A percentile compares a stretch with the other conserved stretches of the same genome.
Evolutionary conservation across 2,888 invertebrate species (phyloP).

Genomic region (Eristalis pertinax): DNA sequence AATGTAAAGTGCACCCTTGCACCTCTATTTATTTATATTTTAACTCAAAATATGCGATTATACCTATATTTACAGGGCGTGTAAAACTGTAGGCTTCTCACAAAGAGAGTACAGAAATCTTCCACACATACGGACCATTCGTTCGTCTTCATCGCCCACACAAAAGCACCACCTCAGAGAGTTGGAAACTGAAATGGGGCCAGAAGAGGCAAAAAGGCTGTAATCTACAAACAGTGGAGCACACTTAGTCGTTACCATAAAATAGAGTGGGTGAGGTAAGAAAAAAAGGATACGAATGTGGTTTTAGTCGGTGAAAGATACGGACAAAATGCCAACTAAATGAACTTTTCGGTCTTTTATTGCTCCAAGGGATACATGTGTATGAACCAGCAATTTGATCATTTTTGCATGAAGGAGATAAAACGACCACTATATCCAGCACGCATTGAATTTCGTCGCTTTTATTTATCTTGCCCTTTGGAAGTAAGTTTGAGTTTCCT

Average conservation of each 20-base stretch:
- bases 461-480: constrained; percentile 34
- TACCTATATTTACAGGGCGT: constrained; percentile 42
- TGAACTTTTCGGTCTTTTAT: constrained; percentile 57
- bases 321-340: constrained; percentile 55
- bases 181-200: constrained; percentile 41
- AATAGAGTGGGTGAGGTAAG: constrained; percentile 35
- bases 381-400: constrained; percentile 32
- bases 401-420: constrained; percentile 42
- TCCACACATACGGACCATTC: not conserved
- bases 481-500: constrained; percentile 36
- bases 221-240: constrained; percentile 59
- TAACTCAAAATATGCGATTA: constrained; percentile 15
- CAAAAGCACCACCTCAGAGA: constrained; percentile 27
- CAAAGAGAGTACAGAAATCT: not conserved
- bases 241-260: constrained; percentile 65
- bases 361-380: constrained; percentile 26
- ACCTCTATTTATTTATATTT: constrained; percentile 24
- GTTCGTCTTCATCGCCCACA: constrained; percentile 22
- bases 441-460: constrained; percentile 19
- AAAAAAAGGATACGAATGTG: constrained; percentile 31
- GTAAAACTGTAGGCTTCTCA: constrained; percentile 10
- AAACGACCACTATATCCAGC: constrained; percentile 41
- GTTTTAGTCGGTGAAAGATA: constrained; percentile 39
- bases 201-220: constrained; percentile 14
- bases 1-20: constrained; percentile 46